Evolutionary conservation across 2,888 invertebrate genomes (phyloP).

Genomic region (Perdita meconis): DNA sequence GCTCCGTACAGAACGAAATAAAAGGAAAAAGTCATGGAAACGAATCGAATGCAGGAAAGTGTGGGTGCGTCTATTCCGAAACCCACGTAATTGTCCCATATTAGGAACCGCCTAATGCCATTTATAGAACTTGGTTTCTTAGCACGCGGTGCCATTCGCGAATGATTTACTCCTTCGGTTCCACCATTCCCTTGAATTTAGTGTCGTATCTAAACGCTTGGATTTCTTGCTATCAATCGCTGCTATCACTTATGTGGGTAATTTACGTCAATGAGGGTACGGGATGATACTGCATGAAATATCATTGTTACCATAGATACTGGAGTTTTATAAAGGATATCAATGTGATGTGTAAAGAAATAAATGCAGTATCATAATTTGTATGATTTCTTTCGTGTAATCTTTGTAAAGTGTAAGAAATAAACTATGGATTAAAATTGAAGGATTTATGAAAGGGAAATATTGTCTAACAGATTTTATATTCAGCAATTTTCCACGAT

Average conservation of each 20-base stretch:
- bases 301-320: not conserved
- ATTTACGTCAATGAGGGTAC: not conserved
- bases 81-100: conserved; percentile 76
- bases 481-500: too few relatives aligned
- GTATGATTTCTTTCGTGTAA: too few relatives aligned
- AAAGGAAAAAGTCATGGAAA: conserved; percentile 24
- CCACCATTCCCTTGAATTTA: conserved; percentile 46
- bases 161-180: conserved; percentile 72
- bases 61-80: conserved; percentile 65
- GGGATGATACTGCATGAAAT: not conserved
- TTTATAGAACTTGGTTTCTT: conserved; percentile 69
- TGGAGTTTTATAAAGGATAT: too few relatives aligned
- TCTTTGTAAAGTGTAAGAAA: too few relatives aligned
- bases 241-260: conserved; percentile 1
- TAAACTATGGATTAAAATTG: too few relatives aligned
- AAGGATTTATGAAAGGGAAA: too few relatives aligned
- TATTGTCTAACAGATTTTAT: too few relatives aligned
- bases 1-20: not conserved
- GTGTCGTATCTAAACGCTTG: conserved; percentile 22
- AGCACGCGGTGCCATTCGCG: conserved; percentile 71
- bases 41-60: conserved; percentile 23
- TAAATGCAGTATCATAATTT: too few relatives aligned
- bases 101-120: conserved; percentile 73
- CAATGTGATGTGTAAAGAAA: too few relatives aligned
- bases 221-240: conserved; percentile 33